These are phyloP conservation scores for Aurelia aurita DNA, from an alignment of 30 jellyfish, hydroid and myxozoan genomes.

Conservation along the genomic window DNA sequence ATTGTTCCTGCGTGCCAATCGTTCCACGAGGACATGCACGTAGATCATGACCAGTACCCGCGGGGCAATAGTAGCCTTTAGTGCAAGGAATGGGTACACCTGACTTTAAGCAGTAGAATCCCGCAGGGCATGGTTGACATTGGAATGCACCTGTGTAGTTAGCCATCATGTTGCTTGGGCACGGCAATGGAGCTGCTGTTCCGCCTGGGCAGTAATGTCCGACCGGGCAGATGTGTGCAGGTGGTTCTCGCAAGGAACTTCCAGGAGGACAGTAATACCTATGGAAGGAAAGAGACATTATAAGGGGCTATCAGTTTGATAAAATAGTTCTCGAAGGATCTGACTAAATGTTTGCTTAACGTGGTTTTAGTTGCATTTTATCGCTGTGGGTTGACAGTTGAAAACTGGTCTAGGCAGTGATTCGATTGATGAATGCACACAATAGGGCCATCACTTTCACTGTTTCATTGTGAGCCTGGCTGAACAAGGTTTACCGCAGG, in stretches of 20 bases:
- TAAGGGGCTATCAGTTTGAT: not conserved
- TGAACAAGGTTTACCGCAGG: no score
- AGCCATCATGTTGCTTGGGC: slow-evolving; percentile 97
- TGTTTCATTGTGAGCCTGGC: no score
- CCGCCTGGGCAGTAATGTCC: slow-evolving; percentile 99
- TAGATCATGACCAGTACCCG: slow-evolving; percentile 93
- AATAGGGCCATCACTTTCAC: no score
- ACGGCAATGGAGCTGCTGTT: slow-evolving; percentile 88
- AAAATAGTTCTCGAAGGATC: no score
- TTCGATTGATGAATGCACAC: no score
- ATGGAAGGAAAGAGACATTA: not conserved
- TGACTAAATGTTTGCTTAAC: no score
- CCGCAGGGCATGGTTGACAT: slow-evolving; percentile 98
- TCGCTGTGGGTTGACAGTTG: no score
- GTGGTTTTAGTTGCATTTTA: no score
- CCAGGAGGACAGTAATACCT: slow-evolving; percentile 98
- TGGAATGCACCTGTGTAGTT: slow-evolving; percentile 84
- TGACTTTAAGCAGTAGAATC: slow-evolving; percentile 86
- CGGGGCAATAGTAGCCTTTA: slow-evolving; percentile 95
- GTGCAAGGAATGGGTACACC: slow-evolving; percentile 92
- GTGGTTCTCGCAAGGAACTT: slow-evolving; percentile 79
- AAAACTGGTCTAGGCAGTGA: no score
- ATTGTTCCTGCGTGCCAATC: slow-evolving; percentile 75
- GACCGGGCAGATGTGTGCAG: slow-evolving; percentile 74
- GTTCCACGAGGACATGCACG: slow-evolving; percentile 99